phyloP scores from a whole-genome alignment of 2,888 invertebrate species.

The Pimpla rufipes region DNA sequence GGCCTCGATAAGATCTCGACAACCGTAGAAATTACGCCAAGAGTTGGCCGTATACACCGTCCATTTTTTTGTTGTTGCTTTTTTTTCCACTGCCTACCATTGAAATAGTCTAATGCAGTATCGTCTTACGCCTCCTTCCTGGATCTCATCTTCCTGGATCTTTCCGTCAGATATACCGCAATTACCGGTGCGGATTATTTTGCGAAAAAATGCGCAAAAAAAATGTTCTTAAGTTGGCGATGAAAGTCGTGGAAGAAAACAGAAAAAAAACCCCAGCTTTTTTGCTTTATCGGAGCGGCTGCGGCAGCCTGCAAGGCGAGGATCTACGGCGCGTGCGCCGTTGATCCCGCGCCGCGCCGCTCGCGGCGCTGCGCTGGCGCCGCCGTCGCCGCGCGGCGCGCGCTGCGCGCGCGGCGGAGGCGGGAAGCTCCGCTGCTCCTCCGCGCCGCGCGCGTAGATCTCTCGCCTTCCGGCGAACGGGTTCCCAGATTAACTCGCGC shows the following conservation, averaged over 20 bases:
- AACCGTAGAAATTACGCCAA: slow-evolving; percentile 26
- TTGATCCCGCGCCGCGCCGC: slow-evolving; percentile 20
- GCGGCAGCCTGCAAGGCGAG: slow-evolving; percentile 29
- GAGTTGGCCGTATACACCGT: slow-evolving; percentile 10
- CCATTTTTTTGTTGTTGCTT: no score
- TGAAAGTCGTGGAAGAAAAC: slow-evolving; percentile 16
- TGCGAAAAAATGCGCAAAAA: not conserved
- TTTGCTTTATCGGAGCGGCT: slow-evolving; percentile 36
- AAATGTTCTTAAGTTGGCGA: not conserved
- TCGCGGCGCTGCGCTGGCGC: slow-evolving; percentile 68
- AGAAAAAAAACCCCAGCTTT: not conserved
- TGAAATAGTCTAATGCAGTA: slow-evolving; percentile 12
- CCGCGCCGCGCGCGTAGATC: slow-evolving; percentile 59
- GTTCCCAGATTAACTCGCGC: slow-evolving; percentile 82
- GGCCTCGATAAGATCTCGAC: slow-evolving; percentile 40
- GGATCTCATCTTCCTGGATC: slow-evolving; percentile 39
- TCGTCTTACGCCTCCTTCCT: slow-evolving; percentile 28
- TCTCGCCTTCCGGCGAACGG: slow-evolving; percentile 79
- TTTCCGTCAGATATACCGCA: slow-evolving; percentile 5
- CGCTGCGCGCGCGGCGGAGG: slow-evolving; percentile 76
- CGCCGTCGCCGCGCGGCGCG: slow-evolving; percentile 26
- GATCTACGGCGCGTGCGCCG: slow-evolving; percentile 68
- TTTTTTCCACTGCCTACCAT: slow-evolving; percentile 8
- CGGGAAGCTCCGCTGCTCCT: slow-evolving; percentile 74
- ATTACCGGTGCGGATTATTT: not conserved